These are phyloP conservation scores for Epizoanthus stellaris DNA, from an alignment of 92 coral and sea anemone genomes.

Conservation along the genomic window DNA sequence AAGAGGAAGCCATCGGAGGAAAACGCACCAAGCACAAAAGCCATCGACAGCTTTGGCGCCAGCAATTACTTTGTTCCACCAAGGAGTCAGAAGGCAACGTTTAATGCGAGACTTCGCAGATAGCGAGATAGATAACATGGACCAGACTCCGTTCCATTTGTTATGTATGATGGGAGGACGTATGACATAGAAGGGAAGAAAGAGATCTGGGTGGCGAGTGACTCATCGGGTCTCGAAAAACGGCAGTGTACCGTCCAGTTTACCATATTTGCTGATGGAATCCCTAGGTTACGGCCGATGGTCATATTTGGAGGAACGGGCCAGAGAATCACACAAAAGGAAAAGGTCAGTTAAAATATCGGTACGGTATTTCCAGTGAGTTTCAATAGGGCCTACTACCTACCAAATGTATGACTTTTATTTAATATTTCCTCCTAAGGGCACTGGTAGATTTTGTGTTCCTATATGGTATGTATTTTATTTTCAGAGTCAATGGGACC, in stretches of 20 bases:
- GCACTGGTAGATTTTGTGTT: too few relatives aligned
- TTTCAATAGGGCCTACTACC: too few relatives aligned
- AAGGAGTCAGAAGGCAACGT: not conserved
- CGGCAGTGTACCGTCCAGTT: constrained; percentile 27
- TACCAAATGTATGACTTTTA: too few relatives aligned
- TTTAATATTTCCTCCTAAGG: too few relatives aligned
- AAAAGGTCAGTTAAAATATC: not conserved
- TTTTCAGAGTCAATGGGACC: constrained; percentile 9
- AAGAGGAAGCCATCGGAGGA: constrained; percentile 1
- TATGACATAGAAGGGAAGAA: constrained; percentile 16
- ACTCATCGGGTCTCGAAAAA: constrained; percentile 3
- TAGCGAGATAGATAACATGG: constrained; percentile 33
- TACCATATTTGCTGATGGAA: constrained; percentile 12
- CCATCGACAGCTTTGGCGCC: constrained; percentile 7
- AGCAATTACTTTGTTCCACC: not conserved
- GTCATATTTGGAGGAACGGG: constrained; percentile 13
- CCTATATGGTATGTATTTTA: too few relatives aligned
- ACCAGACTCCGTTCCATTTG: constrained; percentile 29
- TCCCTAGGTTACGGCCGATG: constrained; percentile 10
- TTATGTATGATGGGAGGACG: constrained; percentile 26
- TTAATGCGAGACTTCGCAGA: constrained; percentile 10
- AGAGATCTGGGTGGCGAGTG: constrained; percentile 8
- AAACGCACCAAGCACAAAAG: constrained; percentile 13
- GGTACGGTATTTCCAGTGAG: too few relatives aligned
- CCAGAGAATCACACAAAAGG: not conserved